Evolutionary conservation across 2,888 invertebrate species (phyloP), one percentile per base, ranked within the genome.

Genomic region (Drepanosiphum platanoidis): DNA sequence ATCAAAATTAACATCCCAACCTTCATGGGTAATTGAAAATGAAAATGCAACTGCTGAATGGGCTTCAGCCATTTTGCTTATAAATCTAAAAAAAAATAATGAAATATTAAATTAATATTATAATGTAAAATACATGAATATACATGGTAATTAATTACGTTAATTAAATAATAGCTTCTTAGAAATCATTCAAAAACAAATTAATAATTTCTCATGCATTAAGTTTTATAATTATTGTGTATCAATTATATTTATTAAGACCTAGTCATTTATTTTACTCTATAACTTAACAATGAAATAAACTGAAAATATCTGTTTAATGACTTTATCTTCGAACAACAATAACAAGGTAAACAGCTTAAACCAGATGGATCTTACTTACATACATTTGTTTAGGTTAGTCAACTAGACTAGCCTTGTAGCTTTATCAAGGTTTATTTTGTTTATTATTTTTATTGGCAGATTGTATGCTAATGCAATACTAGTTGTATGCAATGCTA

Each of bases 41-140:
- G 97, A 97, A 90, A 99, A 98, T 87, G 98, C 98, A 87, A 98
- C 98, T 84, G 98, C 98, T 87, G 96, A 94, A 91, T 98, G 98
- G 88, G 98, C 98, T 95, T 99, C 98, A 89, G 98, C 98, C 98
- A 99, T 99, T 87, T 81, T 75, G 32, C 22, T 75, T 68, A 75
- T 68, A 75, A 39, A 64, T 86, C 34, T 70, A 34, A 68, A 72
- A 64, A 52, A 18, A n/a, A 3, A 86, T 58, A 5, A 36, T 2
- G n/a, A n/a, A n/a, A 46, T 34, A 32, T 32, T 46, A 30, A 66
- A 32, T 42, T 1, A 42, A 15, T 68, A 32, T 18, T 7, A 27
- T 34, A 64, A 15, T 77, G 27, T 36, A 36, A 66, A 46, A 79
- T 9, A 13, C 1, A 78, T n/a, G 22, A 36, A 32, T 34, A 52